Percentiles rank a stretch among this genome's conserved stretches.
phyloP scores from a whole-genome alignment of 2,797 vertebrate genomes.

The Balearica regulorum region DNA sequence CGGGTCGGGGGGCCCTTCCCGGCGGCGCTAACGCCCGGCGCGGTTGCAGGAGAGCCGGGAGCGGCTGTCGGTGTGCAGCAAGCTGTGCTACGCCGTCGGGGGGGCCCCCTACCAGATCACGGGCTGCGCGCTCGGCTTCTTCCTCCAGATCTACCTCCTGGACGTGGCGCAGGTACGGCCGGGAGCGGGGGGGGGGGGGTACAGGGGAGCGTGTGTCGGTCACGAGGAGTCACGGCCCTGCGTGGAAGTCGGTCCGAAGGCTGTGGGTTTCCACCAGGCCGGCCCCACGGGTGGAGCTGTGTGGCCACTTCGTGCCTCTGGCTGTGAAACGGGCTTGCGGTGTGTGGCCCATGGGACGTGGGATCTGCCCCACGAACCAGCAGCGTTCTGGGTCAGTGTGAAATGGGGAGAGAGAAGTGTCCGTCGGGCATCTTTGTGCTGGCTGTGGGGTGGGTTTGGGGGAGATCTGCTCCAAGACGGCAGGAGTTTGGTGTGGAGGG shows the following conservation, averaged over 20 bases:
- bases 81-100: constrained; percentile 92
- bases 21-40: neutral
- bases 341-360: fast-evolving
- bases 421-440: neutral
- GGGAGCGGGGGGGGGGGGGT: neutral
- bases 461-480: fast-evolving
- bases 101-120: constrained; percentile 97
- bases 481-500: neutral
- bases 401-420: fast-evolving
- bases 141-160: constrained; percentile 94
- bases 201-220: neutral
- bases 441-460: neutral
- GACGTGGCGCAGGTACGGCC: constrained; percentile 91
- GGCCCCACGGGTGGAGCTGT: neutral
- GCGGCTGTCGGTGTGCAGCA: constrained; percentile 87
- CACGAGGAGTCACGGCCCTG: neutral
- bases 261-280: neutral
- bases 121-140: constrained; percentile 93
- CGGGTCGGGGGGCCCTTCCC: neutral
- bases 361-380: fast-evolving
- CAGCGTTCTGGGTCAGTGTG: fast-evolving
- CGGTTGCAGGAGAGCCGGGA: constrained; percentile 67
- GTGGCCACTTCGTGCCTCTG: neutral
- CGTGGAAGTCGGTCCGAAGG: fast-evolving
- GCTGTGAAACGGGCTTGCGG: neutral